Evolutionary conservation across 2,113 vertebrate species (phyloP).

Genomic region (Propithecus coquereli): DNA sequence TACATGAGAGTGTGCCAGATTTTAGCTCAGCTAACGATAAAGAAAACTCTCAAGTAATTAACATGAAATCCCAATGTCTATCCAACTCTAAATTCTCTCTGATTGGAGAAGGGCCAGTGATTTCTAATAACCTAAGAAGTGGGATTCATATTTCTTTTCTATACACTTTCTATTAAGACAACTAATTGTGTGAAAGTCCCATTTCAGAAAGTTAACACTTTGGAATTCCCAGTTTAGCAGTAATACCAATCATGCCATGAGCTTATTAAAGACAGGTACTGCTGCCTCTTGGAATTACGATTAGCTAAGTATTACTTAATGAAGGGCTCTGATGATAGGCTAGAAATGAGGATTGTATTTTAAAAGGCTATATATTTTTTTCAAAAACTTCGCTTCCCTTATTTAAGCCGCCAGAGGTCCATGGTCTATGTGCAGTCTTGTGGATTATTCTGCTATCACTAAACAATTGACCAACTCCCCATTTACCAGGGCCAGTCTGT

Average conservation of each 20-base stretch:
- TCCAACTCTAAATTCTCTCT: not conserved
- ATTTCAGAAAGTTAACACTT: not conserved
- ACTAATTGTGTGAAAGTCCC: not conserved
- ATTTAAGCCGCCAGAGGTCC: not conserved
- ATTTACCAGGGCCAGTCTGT: not conserved
- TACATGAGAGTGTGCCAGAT: not conserved
- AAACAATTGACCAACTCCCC: not conserved
- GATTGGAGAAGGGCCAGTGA: not conserved
- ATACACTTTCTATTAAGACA: not conserved
- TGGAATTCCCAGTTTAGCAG: not conserved
- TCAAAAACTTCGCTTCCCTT: not conserved
- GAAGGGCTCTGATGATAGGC: not conserved
- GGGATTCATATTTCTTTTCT: not conserved
- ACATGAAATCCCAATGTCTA: not conserved
- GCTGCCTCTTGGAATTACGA: not conserved
- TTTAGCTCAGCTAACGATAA: not conserved
- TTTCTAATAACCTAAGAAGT: not conserved
- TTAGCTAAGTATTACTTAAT: not conserved
- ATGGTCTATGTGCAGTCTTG: not conserved
- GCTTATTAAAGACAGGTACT: not conserved
- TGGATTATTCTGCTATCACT: not conserved
- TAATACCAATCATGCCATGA: not conserved
- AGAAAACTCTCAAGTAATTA: conserved; percentile 14
- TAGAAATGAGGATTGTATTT: not conserved
- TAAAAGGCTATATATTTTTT: not conserved